Base-by-base conservation (phyloP, 2,888 invertebrate species). In the Brenthis hecate region DNA sequence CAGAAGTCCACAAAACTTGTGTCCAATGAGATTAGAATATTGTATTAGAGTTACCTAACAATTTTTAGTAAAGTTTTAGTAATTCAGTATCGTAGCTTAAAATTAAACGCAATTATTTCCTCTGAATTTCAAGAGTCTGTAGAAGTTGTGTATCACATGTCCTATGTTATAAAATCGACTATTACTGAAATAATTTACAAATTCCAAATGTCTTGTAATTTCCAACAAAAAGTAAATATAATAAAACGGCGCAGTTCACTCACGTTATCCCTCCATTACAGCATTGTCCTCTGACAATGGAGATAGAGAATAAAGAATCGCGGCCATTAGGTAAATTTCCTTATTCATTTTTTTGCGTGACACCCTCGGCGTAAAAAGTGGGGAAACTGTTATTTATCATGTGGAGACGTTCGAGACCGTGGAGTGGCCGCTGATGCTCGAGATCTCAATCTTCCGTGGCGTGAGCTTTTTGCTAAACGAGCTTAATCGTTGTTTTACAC, bases 281-380 rank as follows among this genome's bases (percentile, higher is more conserved):
- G 86, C 86, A 91, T 92, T 92, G 92, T 92, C 85, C 88, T 81
- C 80, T 80, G 87, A 92, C 92, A 92, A 92, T 91, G 85, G 92
- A 84, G 83, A 83, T 84, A 78, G 86, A 85, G 85, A 84, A 89
- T 92, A 92, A 92, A 91, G 91, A 91, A 92, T 92, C 86, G 92
- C 81, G 78, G 84, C 91, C 91, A 92, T 92, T 92, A 92, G 92
- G 92, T 91, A 92, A 92, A 92, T 92, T 92, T 92, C 89, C 92
- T 91, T 89, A 91, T 91, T 88, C 91, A 91, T 91, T 92, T 92
- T 89, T 92, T 92, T 88, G 86, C 87, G 89, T 85, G 89, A 90
- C 91, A 87, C 92, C 89, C 91, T 87, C 86, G 83, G 81, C 75
- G 85, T 86, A 87, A 87, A 88, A 87, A 86, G 83, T 80, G 83